phyloP scores from a whole-genome alignment of 2,888 invertebrate genomes.

The Heliconius cydno region DNA sequence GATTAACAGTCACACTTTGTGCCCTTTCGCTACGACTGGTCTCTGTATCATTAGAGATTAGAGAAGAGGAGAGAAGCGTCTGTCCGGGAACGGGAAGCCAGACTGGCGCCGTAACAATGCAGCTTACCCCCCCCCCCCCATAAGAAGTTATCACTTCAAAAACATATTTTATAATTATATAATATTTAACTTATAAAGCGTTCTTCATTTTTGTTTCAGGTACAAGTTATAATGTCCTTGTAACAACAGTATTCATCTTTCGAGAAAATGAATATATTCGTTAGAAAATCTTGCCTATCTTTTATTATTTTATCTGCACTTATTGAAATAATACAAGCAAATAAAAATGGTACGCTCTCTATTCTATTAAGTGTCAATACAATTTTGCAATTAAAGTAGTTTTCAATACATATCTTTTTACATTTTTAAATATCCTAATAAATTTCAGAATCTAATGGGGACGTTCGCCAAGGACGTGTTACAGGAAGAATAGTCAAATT shows the following conservation, averaged over 20 bases:
- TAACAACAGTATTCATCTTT: conserved; percentile 3
- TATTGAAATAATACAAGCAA: conserved; percentile 39
- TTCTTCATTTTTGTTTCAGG: conserved; percentile 28
- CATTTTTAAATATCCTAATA: neutral
- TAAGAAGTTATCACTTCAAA: too few species aligned
- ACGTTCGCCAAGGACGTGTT: conserved; percentile 47
- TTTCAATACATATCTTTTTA: neutral
- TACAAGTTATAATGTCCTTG: conserved; percentile 27
- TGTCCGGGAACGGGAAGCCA: too few species aligned
- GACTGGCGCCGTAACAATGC: too few species aligned
- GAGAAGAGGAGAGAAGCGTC: too few species aligned
- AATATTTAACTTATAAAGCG: neutral
- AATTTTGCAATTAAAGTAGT: neutral
- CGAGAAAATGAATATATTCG: conserved; percentile 37
- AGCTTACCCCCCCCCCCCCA: too few species aligned
- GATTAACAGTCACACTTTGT: too few species aligned
- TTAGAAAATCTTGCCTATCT: conserved; percentile 37
- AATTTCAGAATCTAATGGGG: conserved; percentile 44
- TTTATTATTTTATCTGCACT: conserved; percentile 39
- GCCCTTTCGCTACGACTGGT: too few species aligned
- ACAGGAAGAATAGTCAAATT: conserved; percentile 69
- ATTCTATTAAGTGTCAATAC: neutral
- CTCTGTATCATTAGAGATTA: too few species aligned
- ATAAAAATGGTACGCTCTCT: conserved; percentile 42
- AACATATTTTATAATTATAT: neutral